Evolutionary conservation across 2,113 vertebrate genomes (phyloP).

Genomic region (Callaeas wilsoni): DNA sequence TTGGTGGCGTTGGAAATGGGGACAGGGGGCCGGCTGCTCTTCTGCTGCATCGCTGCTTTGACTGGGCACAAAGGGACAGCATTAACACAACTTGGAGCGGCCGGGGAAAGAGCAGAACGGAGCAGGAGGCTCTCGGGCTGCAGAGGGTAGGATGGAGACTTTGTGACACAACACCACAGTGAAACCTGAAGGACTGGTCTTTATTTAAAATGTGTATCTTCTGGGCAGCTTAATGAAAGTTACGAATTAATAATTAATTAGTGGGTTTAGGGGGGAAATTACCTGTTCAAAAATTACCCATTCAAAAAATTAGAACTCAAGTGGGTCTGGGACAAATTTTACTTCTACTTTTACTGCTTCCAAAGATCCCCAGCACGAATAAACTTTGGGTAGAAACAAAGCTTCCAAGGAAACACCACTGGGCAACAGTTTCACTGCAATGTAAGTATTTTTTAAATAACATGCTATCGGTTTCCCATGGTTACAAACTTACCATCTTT

Average conservation of each 20-base stretch:
- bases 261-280: not conserved
- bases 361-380: not conserved
- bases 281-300: not conserved
- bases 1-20: constrained; percentile 87
- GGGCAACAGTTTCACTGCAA: not conserved
- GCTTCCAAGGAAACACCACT: not conserved
- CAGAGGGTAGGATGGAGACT: not conserved
- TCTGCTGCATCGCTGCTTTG: constrained; percentile 80
- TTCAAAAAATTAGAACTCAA: not conserved
- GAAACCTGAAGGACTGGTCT: not conserved
- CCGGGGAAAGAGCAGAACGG: not conserved
- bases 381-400: not conserved
- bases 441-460: not conserved
- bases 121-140: not conserved
- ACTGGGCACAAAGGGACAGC: constrained; percentile 61
- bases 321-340: not conserved
- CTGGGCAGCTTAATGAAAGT: not conserved
- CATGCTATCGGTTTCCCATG: too few relatives aligned
- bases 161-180: too few relatives aligned
- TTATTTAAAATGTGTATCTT: not conserved
- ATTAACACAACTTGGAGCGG: not conserved
- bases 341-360: not conserved
- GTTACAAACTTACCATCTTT: constrained; percentile 80
- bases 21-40: constrained; percentile 76
- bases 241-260: not conserved